phyloP scores from a whole-genome alignment of 2,888 invertebrate species.

The Steinernema scapterisci region DNA sequence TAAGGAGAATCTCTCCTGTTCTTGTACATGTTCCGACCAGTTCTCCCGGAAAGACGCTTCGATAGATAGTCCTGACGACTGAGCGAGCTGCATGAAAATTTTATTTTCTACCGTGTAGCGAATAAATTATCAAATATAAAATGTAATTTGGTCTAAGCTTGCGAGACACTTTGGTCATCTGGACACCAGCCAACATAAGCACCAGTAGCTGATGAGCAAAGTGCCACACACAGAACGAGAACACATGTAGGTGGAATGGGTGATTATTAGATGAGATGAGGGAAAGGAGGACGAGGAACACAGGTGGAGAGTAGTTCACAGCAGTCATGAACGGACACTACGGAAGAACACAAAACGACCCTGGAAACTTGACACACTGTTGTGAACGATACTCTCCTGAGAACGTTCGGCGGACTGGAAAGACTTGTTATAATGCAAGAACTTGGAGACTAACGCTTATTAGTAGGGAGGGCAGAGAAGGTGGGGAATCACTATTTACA shows the following conservation, averaged over 20 bases:
- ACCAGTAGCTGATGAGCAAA: not conserved
- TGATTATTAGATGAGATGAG: conserved; percentile 23
- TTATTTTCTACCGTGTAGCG: too few species aligned
- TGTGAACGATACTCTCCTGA: conserved; percentile 21
- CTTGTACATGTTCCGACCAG: too few species aligned
- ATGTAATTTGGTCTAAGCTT: conserved; percentile 19
- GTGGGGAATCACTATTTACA: conserved; percentile 26
- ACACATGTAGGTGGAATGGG: conserved; percentile 4
- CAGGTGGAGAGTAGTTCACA: conserved; percentile 24
- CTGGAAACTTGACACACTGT: conserved; percentile 29
- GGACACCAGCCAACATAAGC: not conserved
- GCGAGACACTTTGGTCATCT: conserved; percentile 2
- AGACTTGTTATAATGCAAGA: not conserved
- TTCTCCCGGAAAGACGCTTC: too few species aligned
- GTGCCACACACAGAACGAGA: conserved; percentile 1
- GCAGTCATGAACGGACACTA: conserved; percentile 11
- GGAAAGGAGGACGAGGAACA: conserved; percentile 6
- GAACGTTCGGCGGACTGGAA: conserved; percentile 8
- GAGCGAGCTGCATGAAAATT: too few species aligned
- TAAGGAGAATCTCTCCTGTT: too few species aligned
- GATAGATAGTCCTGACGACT: too few species aligned
- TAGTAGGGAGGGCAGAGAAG: not conserved
- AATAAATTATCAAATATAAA: not conserved
- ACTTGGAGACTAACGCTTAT: not conserved
- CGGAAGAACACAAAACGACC: conserved; percentile 5